These are phyloP conservation scores for Rhimphoctona megacephalus DNA, from an alignment of 2,888 invertebrate genomes.

Conservation along the genomic window DNA sequence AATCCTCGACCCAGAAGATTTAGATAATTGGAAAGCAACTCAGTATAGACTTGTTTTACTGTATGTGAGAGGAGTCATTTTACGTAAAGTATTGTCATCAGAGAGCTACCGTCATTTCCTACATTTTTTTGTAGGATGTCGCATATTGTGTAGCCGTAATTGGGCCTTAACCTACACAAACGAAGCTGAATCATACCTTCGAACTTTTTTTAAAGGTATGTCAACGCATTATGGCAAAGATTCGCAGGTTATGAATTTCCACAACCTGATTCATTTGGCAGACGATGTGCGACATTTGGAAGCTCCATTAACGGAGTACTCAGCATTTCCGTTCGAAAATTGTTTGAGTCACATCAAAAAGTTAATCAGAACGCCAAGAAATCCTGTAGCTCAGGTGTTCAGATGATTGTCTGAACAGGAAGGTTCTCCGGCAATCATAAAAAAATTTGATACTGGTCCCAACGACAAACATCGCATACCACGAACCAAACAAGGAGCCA, in stretches of 20 bases:
- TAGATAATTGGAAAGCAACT: slow-evolving; percentile 59
- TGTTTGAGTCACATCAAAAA: slow-evolving; percentile 49
- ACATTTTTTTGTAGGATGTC: slow-evolving; percentile 50
- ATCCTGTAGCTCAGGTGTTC: slow-evolving; percentile 47
- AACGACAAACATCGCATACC: not conserved
- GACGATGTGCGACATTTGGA: slow-evolving; percentile 63
- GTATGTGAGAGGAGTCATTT: slow-evolving; percentile 42
- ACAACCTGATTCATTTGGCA: slow-evolving; percentile 63
- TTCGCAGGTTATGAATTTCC: slow-evolving; percentile 61
- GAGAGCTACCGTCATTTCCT: slow-evolving; percentile 61
- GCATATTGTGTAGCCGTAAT: slow-evolving; percentile 53
- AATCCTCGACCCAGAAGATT: slow-evolving; percentile 39
- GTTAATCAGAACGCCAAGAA: slow-evolving; percentile 39
- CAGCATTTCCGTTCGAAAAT: slow-evolving; percentile 66
- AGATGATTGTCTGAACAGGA: slow-evolving; percentile 42
- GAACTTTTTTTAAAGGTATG: slow-evolving; percentile 56
- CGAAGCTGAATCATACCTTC: slow-evolving; percentile 42
- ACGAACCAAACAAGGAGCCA: slow-evolving; percentile 5
- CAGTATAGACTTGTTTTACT: slow-evolving; percentile 53
- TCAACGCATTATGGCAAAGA: slow-evolving; percentile 55
- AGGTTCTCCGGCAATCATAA: slow-evolving; percentile 14
- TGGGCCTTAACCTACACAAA: slow-evolving; percentile 32
- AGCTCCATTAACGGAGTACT: slow-evolving; percentile 52
- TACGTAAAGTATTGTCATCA: slow-evolving; percentile 24
- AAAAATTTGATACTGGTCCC: slow-evolving; percentile 37